Evolutionary conservation across 2,888 invertebrate genomes (phyloP).

Genomic region (Agrochola macilenta): DNA sequence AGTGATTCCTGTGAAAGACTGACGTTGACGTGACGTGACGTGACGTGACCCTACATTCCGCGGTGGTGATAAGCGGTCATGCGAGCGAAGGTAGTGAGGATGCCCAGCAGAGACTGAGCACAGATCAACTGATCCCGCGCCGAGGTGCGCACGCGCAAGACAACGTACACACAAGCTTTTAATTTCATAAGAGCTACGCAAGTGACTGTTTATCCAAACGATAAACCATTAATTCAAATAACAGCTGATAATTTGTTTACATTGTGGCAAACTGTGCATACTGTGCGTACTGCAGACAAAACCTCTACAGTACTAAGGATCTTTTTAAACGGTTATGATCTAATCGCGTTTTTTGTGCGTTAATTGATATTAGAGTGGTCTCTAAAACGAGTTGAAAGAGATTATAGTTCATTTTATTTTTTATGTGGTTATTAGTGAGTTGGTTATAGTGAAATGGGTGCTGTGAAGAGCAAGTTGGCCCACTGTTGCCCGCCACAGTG

Average conservation of each 20-base stretch:
- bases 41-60: conserved; percentile 57
- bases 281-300: conserved; percentile 29
- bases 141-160: conserved; percentile 77
- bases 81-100: conserved; percentile 67
- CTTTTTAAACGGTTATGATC: conserved; percentile 75
- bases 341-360: conserved; percentile 75
- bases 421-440: conserved; percentile 60
- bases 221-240: conserved; percentile 68
- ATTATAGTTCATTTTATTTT: conserved; percentile 55
- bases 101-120: conserved; percentile 61
- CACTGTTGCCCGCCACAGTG: conserved; percentile 75
- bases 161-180: conserved; percentile 30
- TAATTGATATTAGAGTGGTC: conserved; percentile 75
- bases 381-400: conserved; percentile 43
- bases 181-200: conserved; percentile 31
- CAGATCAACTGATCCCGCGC: conserved; percentile 77
- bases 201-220: conserved; percentile 38
- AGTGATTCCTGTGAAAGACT: conserved; percentile 43
- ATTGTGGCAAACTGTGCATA: conserved; percentile 69
- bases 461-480: conserved; percentile 81
- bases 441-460: conserved; percentile 77
- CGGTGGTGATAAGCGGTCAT: conserved; percentile 83
- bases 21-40: conserved; percentile 49
- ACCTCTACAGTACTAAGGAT: conserved; percentile 51
- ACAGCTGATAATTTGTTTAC: conserved; percentile 80